Evolutionary conservation across 2,888 invertebrate species (phyloP).

Genomic region (Hypena proboscidalis): DNA sequence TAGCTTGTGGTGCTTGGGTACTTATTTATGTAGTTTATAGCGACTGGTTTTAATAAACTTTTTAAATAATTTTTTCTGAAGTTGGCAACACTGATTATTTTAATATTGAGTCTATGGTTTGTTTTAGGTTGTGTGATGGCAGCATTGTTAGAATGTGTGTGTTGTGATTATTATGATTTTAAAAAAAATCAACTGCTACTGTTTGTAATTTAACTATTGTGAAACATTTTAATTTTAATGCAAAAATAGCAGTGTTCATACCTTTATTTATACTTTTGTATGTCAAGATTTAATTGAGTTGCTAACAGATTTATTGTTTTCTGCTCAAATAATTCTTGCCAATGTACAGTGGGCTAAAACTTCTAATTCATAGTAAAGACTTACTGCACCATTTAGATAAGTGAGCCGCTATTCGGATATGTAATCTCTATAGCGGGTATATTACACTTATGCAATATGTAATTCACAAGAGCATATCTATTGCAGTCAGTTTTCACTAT

Average conservation of each 20-base stretch:
- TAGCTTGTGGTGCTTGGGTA: slow-evolving; percentile 80
- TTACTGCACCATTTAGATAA: too few species aligned
- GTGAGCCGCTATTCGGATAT: too few species aligned
- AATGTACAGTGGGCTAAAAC: too few species aligned
- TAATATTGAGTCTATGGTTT: background rate
- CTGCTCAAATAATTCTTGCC: slow-evolving; percentile 31
- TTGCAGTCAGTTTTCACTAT: too few species aligned
- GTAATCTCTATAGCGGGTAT: too few species aligned
- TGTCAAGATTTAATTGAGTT: slow-evolving; percentile 2
- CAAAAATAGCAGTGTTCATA: too few species aligned
- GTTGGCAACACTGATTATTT: background rate
- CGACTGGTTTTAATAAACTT: slow-evolving; percentile 54
- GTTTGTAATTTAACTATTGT: too few species aligned
- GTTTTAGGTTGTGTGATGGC: slow-evolving; percentile 4
- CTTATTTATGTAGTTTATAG: slow-evolving; percentile 62
- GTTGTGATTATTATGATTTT: slow-evolving; percentile 1
- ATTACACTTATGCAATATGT: too few species aligned
- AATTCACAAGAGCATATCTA: too few species aligned
- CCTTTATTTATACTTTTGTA: background rate
- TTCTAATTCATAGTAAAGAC: too few species aligned
- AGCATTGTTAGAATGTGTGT: slow-evolving; percentile 5
- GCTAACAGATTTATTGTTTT: slow-evolving; percentile 8
- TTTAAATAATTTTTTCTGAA: slow-evolving; percentile 13
- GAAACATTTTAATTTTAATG: too few species aligned
- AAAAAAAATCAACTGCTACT: background rate